These are phyloP conservation scores for Coregonus ussuriensis DNA, from an alignment of 2,797 vertebrate genomes.

Conservation along the genomic window DNA sequence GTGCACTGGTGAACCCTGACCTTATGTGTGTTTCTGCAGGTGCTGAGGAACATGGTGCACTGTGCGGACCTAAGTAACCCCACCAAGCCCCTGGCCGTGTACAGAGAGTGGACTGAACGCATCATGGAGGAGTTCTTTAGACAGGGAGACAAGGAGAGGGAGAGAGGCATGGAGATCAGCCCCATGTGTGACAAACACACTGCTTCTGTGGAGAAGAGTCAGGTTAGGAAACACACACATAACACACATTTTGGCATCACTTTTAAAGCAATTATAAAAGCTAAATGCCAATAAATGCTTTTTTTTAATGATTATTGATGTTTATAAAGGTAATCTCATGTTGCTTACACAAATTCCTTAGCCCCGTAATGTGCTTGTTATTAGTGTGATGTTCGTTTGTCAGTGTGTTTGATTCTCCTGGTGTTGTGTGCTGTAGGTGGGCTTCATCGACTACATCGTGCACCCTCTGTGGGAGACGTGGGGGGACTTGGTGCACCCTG, in stretches of 20 bases:
- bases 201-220: slow-evolving; percentile 92
- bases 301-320: too few species aligned
- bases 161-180: slow-evolving; percentile 94
- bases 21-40: slow-evolving; percentile 57
- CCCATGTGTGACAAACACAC: slow-evolving; percentile 97
- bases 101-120: slow-evolving; percentile 93
- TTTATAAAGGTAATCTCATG: not conserved
- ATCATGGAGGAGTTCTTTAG: slow-evolving; percentile 97
- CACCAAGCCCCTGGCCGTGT: slow-evolving; percentile 90
- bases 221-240: slow-evolving; percentile 73
- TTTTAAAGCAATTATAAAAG: too few species aligned
- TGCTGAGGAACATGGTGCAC: slow-evolving; percentile 93
- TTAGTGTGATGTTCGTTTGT: slow-evolving; percentile 8
- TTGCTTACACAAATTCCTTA: not conserved
- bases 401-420: slow-evolving; percentile 51
- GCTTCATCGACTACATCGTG: slow-evolving; percentile 95
- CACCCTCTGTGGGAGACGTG: slow-evolving; percentile 95
- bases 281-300: too few species aligned
- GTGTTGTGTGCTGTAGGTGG: slow-evolving; percentile 86
- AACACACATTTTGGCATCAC: not conserved
- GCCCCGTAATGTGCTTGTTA: not conserved
- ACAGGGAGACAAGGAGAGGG: slow-evolving; percentile 91
- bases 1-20: not conserved
- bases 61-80: slow-evolving; percentile 96
- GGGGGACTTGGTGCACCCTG: slow-evolving; percentile 91